These are phyloP conservation scores for Eolophus roseicapilla DNA, from an alignment of 2,113 vertebrate species.

Conservation along the genomic window DNA sequence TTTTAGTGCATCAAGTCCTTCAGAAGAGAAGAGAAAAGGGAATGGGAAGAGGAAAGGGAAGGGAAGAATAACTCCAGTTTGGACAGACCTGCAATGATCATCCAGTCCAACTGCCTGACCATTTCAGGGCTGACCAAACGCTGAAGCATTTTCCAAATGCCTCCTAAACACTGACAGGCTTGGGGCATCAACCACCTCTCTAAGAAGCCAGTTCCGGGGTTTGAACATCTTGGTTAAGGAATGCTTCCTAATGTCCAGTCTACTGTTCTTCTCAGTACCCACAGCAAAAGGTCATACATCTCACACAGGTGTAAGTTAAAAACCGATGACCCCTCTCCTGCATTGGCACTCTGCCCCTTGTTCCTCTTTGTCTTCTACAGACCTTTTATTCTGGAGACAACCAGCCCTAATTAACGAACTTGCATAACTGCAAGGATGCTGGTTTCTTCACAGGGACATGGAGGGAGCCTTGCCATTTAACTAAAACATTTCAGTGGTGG, in stretches of 20 bases:
- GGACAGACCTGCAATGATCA: background rate
- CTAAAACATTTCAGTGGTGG: background rate
- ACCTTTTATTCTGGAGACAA: background rate
- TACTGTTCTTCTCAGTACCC: background rate
- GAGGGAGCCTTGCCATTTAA: background rate
- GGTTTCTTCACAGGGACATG: background rate
- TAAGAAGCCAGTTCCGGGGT: background rate
- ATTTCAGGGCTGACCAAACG: background rate
- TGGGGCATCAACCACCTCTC: background rate
- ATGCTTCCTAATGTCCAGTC: background rate
- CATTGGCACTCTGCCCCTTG: background rate
- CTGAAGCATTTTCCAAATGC: background rate
- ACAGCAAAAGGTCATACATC: background rate
- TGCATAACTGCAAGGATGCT: background rate
- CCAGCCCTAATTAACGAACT: background rate
- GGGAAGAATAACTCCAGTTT: background rate
- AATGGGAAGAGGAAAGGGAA: background rate
- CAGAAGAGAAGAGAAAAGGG: background rate
- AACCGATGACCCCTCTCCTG: accelerated
- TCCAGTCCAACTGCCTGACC: background rate
- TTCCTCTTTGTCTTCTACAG: background rate
- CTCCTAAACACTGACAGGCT: background rate
- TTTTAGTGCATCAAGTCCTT: background rate
- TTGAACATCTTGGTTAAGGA: background rate
- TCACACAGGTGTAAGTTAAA: background rate